phyloP scores from a whole-genome alignment of 1,140 invertebrate genomes.

The Semibalanus balanoides region DNA sequence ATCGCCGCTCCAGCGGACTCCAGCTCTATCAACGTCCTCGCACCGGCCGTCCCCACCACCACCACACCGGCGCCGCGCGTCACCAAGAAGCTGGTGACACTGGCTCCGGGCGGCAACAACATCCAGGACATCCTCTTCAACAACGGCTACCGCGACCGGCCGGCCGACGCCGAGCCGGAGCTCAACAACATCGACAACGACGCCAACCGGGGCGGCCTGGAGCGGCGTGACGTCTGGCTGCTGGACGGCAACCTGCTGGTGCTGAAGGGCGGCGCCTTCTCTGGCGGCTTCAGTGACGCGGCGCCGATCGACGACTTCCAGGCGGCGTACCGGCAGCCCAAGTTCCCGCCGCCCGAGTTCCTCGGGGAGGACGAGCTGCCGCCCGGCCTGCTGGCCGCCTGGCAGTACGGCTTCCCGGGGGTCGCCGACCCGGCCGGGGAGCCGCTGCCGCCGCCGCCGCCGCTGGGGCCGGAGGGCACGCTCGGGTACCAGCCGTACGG shows the following conservation, averaged over 20 bases:
- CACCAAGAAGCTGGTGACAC: not conserved
- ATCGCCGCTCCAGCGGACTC: not conserved
- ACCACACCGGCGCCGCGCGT: not conserved
- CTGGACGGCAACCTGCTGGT: constrained; percentile 75
- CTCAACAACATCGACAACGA: not conserved
- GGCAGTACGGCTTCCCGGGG: not conserved
- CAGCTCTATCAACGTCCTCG: not conserved
- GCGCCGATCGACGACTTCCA: constrained; percentile 64
- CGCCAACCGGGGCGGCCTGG: constrained; percentile 60
- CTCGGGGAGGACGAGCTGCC: constrained; percentile 37
- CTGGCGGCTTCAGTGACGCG: constrained; percentile 35
- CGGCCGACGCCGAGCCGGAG: not conserved
- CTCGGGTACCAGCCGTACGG: not conserved
- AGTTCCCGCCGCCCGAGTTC: constrained; percentile 38
- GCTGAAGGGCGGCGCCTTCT: constrained; percentile 51
- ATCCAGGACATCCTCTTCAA: constrained; percentile 6
- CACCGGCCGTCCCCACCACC: not conserved
- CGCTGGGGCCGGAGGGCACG: no score
- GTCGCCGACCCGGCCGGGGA: not conserved
- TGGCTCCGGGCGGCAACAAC: not conserved
- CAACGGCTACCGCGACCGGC: not conserved
- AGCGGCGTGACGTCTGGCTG: constrained; percentile 72
- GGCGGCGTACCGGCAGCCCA: constrained; percentile 55
- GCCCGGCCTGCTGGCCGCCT: not conserved
- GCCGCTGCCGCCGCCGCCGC: no score